Conservation (phyloP, 1,140 invertebrate species). For the Drosophila nigromelanica region DNA sequence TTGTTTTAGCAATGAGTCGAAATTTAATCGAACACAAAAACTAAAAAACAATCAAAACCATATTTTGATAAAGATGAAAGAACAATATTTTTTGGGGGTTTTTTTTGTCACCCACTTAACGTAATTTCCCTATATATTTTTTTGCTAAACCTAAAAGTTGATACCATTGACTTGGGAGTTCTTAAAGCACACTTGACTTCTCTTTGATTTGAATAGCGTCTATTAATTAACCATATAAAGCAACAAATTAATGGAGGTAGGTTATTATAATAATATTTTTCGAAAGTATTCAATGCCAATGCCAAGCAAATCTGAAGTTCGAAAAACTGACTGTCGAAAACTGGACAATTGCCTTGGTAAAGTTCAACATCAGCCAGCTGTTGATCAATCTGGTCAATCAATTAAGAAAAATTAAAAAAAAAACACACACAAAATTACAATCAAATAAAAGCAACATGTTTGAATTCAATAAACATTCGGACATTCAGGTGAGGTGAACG, state of each 20-base stretch:
- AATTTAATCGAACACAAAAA: no score
- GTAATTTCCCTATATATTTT: no score
- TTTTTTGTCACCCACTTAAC: no score
- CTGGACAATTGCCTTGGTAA: slow-evolving; percentile 30
- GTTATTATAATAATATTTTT: neutral
- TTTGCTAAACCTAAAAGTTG: no score
- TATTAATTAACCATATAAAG: neutral
- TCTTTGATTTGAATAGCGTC: neutral
- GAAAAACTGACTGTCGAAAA: neutral
- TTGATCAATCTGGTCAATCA: slow-evolving; percentile 16
- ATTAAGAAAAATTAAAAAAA: slow-evolving; percentile 8
- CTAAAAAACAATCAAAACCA: no score
- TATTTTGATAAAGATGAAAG: no score
- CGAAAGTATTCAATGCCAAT: slow-evolving; percentile 31
- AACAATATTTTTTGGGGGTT: no score
- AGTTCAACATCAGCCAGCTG: slow-evolving; percentile 21
- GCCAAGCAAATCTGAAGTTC: slow-evolving; percentile 12
- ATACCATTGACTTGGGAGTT: neutral
- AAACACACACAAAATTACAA: slow-evolving; percentile 3
- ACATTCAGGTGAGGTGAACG: slow-evolving; percentile 19
- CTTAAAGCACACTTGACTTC: slow-evolving; percentile 5
- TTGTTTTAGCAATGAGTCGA: no score
- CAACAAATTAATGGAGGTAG: neutral
- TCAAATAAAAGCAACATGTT: slow-evolving; percentile 11
- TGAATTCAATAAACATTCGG: slow-evolving; percentile 4